A percentile compares a stretch with the other conserved stretches of the same genome.
Evolutionary conservation across 2,888 invertebrate species (phyloP).

Genomic region (Nemurella pictetii): DNA sequence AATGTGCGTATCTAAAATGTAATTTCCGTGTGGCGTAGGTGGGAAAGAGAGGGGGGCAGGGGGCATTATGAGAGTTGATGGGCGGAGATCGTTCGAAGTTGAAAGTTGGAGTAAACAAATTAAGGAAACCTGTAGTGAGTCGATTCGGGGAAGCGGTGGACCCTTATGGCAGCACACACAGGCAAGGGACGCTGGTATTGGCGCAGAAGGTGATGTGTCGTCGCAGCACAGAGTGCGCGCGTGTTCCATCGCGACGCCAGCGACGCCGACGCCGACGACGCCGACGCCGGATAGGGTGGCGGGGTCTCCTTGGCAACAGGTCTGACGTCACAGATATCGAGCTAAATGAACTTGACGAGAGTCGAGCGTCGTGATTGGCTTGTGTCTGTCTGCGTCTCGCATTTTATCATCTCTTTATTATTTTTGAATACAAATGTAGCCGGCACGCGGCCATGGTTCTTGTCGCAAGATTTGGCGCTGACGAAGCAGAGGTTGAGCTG

Average conservation of each 20-base stretch:
- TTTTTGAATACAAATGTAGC: not conserved
- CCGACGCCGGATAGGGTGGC: not conserved
- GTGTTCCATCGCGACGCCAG: constrained; percentile 3
- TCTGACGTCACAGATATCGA: constrained; percentile 40
- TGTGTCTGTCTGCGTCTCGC: not conserved
- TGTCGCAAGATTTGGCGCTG: not conserved
- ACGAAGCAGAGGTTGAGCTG: not conserved
- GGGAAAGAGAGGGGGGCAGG: too few relatives aligned
- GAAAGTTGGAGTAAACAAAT: not conserved
- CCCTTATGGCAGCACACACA: not conserved
- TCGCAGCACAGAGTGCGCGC: not conserved
- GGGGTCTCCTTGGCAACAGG: constrained; percentile 39
- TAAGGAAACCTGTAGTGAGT: not conserved
- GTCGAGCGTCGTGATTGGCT: constrained; percentile 10
- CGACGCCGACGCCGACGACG: not conserved
- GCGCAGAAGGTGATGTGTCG: not conserved
- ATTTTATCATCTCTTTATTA: not conserved
- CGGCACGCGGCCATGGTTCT: not conserved
- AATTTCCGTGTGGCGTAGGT: not conserved
- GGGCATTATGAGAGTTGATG: not conserved
- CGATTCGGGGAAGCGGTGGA: not conserved
- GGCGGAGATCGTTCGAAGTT: not conserved
- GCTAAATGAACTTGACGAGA: constrained; percentile 49
- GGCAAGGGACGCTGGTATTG: not conserved
- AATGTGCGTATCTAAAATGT: not conserved